Conservation (phyloP, 35 echinoderm and acorn worm genomes). For the Acanthaster planci region DNA sequence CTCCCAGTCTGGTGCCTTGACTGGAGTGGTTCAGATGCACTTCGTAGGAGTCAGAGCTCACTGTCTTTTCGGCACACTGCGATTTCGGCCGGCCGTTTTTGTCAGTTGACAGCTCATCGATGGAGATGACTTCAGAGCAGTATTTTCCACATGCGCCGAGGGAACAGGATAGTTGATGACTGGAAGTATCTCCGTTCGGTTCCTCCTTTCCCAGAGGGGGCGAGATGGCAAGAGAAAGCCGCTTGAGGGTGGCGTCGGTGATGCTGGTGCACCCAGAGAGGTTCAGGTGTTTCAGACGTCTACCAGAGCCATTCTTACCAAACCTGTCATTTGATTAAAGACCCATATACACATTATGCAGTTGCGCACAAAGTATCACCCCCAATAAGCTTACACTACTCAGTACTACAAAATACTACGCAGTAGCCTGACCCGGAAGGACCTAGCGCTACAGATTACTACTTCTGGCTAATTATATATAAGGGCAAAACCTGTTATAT, state of each 20-base stretch:
- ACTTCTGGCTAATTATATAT: too few species aligned
- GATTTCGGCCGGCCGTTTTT: slow-evolving; percentile 47
- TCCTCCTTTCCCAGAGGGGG: background rate
- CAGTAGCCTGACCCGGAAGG: too few species aligned
- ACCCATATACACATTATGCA: too few species aligned
- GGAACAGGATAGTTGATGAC: background rate
- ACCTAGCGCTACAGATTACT: too few species aligned
- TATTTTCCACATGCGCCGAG: background rate
- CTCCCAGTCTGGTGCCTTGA: background rate
- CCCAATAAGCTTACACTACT: too few species aligned
- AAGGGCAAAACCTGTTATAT: too few species aligned
- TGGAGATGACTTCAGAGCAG: background rate
- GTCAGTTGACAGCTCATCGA: slow-evolving; percentile 20
- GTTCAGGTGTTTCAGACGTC: slow-evolving; percentile 66
- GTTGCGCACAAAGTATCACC: too few species aligned
- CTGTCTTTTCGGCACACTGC: background rate
- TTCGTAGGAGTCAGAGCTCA: background rate
- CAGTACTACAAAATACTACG: too few species aligned
- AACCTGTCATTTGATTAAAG: background rate
- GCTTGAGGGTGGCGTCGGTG: slow-evolving; percentile 56
- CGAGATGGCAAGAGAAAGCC: slow-evolving; percentile 36
- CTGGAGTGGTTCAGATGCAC: background rate
- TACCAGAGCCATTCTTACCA: slow-evolving; percentile 46
- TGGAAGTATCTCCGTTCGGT: background rate
- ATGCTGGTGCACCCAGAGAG: slow-evolving; percentile 80